Percentiles rank a stretch among this genome's conserved stretches.
These are phyloP conservation scores for Seriola dumerili DNA, from an alignment of 2,113 vertebrate species.

Conservation along the genomic window DNA sequence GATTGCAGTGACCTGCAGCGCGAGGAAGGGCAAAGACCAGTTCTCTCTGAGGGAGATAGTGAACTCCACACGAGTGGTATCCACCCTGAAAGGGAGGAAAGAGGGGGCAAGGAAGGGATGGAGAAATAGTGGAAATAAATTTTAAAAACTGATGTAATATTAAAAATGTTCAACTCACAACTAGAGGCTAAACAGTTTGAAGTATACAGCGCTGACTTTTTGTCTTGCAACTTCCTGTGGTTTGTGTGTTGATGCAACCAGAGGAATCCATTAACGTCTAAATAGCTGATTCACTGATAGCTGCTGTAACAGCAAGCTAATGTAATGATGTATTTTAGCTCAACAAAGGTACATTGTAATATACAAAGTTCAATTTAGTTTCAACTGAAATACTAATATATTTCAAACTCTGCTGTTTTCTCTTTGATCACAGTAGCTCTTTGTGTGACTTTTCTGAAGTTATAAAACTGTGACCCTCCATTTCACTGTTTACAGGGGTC, in stretches of 20 bases:
- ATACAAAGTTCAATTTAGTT: not conserved
- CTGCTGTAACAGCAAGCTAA: not conserved
- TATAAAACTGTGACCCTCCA: constrained; percentile 7
- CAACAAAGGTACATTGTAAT: not conserved
- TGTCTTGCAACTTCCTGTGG: not conserved
- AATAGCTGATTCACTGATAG: not conserved
- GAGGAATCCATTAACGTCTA: not conserved
- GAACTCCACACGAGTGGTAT: constrained; percentile 97
- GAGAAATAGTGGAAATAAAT: not conserved
- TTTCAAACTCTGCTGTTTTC: not conserved
- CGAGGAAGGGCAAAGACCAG: constrained; percentile 97
- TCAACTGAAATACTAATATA: not conserved
- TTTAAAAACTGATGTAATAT: not conserved
- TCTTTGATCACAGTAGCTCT: not conserved
- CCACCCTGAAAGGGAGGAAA: constrained; percentile 85
- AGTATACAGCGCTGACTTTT: not conserved
- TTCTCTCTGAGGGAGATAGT: constrained; percentile 98
- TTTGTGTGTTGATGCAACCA: not conserved
- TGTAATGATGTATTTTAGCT: not conserved
- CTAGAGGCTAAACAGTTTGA: not conserved
- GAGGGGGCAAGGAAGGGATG: not conserved
- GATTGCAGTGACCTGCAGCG: constrained; percentile 92
- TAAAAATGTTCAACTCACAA: not conserved
- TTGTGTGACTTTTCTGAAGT: not conserved
- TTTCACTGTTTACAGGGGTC: constrained; percentile 11